A percentile compares a stretch with the other conserved stretches of the same genome.
These are phyloP conservation scores for Aegotheles bennettii DNA, from an alignment of 2,113 vertebrate genomes.

Conservation along the genomic window DNA sequence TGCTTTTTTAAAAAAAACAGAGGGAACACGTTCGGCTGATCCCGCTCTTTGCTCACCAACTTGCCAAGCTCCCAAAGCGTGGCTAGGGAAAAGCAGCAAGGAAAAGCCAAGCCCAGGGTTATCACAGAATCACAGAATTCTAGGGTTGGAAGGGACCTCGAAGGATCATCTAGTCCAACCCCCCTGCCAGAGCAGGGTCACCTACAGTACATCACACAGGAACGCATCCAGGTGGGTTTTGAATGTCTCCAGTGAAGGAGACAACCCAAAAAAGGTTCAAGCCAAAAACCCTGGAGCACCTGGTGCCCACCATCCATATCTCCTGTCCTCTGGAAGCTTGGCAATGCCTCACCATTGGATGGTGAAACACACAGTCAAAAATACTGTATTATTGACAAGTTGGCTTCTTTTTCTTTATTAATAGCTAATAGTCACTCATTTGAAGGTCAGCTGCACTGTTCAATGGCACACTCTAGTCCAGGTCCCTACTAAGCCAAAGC, in stretches of 20 bases:
- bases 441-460: background rate
- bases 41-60: background rate
- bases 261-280: no score
- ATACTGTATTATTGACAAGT: fast-evolving
- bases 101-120: background rate
- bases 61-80: fast-evolving
- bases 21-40: background rate
- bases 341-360: background rate
- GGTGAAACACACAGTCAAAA: background rate
- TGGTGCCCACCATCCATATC: fast-evolving
- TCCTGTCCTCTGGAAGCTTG: background rate
- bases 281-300: background rate
- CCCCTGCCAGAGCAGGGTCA: no score
- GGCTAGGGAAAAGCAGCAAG: background rate
- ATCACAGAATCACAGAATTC: no score
- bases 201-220: no score
- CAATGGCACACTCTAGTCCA: fast-evolving
- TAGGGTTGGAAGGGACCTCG: no score
- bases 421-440: background rate
- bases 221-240: no score
- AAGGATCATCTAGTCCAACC: no score
- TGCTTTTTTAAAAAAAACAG: background rate
- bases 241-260: no score
- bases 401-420: background rate
- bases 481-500: background rate